Evolutionary conservation across 2,113 vertebrate genomes (phyloP).

Genomic region (Scytalopus superciliaris): DNA sequence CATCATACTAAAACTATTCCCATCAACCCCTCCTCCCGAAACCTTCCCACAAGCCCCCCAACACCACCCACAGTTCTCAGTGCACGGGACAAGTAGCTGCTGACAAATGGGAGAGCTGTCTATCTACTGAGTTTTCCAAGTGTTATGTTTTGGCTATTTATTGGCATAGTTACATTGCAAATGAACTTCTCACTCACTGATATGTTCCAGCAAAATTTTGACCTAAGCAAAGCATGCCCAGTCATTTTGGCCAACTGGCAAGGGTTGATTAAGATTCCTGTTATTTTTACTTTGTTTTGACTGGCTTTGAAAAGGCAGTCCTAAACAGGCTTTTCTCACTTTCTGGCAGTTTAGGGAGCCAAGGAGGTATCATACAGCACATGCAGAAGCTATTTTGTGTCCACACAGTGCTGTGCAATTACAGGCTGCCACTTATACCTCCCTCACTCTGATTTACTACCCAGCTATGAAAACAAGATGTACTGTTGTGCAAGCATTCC

Average conservation of each 20-base stretch:
- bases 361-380: background rate
- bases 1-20: constrained; percentile 38
- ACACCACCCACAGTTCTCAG: background rate
- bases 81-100: background rate
- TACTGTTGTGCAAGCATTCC: background rate
- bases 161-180: constrained; percentile 6
- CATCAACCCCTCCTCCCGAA: background rate
- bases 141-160: constrained; percentile 33
- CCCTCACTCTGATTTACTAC: background rate
- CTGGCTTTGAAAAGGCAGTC: constrained; percentile 34
- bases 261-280: background rate
- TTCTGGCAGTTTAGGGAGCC: background rate
- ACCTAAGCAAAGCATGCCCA: background rate
- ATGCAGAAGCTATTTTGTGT: background rate
- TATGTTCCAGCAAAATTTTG: constrained; percentile 17
- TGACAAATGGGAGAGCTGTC: background rate
- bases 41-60: background rate
- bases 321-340: constrained; percentile 30
- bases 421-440: background rate
- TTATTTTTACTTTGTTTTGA: constrained; percentile 59
- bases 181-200: background rate
- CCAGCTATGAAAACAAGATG: background rate
- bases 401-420: background rate
- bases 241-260: constrained; percentile 27
- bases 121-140: constrained; percentile 10